phyloP scores from a whole-genome alignment of 2,888 invertebrate genomes.

The Leucozona laternaria region DNA sequence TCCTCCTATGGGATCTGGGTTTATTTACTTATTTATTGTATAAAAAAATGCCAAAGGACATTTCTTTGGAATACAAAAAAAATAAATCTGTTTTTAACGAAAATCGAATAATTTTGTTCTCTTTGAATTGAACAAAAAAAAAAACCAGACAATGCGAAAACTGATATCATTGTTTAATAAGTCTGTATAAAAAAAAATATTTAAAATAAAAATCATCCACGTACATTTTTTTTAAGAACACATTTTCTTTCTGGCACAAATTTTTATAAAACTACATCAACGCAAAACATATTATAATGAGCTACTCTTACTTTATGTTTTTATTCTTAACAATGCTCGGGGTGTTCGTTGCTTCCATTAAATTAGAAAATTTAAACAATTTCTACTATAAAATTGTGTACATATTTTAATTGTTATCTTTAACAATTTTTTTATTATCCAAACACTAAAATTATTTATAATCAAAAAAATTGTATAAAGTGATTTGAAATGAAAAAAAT shows the following conservation, averaged over 20 bases:
- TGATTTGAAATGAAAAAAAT: not conserved
- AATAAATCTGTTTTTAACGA: not conserved
- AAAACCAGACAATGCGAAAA: not conserved
- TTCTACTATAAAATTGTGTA: conserved; percentile 11
- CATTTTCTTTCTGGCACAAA: not conserved
- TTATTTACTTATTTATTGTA: conserved; percentile 43
- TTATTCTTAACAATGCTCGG: not conserved
- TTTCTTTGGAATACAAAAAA: conserved; percentile 25
- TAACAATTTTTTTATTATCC: not conserved
- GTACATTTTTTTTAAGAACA: not conserved
- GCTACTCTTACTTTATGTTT: not conserved
- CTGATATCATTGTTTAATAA: conserved; percentile 7
- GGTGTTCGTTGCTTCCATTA: conserved; percentile 13
- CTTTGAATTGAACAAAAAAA: not conserved
- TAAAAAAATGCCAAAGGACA: conserved; percentile 47
- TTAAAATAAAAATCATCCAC: conserved; percentile 2
- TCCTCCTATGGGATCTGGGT: not conserved
- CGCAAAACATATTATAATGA: too few relatives aligned
- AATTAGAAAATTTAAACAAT: not conserved
- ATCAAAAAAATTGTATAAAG: not conserved
- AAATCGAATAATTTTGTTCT: conserved; percentile 3
- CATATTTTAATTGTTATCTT: not conserved
- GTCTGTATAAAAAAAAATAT: not conserved
- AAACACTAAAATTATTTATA: not conserved
- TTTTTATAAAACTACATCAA: not conserved